Percentiles rank a stretch among this genome's conserved stretches.
Evolutionary conservation across 1,140 invertebrate species (phyloP).

Genomic region (Paraescarpia echinospica): DNA sequence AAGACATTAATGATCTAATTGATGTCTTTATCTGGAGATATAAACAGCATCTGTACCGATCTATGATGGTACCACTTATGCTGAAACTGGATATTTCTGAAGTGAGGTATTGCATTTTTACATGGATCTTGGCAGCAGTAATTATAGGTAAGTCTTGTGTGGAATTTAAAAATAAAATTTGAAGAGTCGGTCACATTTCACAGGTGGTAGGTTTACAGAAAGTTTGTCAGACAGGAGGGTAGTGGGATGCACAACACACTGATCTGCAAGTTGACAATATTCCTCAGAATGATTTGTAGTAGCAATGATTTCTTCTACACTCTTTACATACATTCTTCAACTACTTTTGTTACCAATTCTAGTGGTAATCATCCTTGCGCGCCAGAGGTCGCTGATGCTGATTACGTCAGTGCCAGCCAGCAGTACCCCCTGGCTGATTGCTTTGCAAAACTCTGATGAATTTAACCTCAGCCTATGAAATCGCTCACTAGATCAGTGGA

Average conservation of each 20-base stretch:
- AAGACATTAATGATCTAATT: background rate
- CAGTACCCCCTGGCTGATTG: no score
- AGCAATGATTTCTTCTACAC: background rate
- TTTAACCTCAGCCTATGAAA: no score
- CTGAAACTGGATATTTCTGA: conserved; percentile 1
- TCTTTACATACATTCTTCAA: background rate
- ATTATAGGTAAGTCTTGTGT: background rate
- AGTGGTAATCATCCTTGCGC: no score
- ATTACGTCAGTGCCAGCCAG: no score
- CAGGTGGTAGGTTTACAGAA: background rate
- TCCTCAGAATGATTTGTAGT: background rate
- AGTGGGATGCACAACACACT: background rate
- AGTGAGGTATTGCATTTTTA: background rate
- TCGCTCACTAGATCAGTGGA: no score
- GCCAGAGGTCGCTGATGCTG: no score
- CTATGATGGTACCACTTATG: background rate
- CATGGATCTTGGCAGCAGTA: background rate
- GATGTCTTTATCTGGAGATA: background rate
- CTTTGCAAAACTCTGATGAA: no score
- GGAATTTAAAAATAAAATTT: background rate
- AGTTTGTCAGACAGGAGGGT: background rate
- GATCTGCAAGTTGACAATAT: background rate
- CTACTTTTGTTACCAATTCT: no score
- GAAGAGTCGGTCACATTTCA: background rate
- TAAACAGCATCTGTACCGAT: background rate